Evolutionary conservation across 2,888 invertebrate species (phyloP).

Genomic region (Achlya flavicornis): DNA sequence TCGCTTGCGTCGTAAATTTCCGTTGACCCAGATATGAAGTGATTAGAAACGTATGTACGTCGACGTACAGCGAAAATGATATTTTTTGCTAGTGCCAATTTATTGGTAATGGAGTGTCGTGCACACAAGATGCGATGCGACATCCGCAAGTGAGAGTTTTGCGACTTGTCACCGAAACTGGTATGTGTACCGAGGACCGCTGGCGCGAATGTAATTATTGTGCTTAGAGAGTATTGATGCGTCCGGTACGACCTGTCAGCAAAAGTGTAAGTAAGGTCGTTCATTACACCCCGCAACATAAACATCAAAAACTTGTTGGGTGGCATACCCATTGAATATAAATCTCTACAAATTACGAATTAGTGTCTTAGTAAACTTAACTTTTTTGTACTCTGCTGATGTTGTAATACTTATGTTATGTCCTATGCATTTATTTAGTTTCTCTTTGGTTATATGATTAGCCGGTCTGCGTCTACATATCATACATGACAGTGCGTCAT

Average conservation of each 20-base stretch:
- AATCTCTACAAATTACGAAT: neutral
- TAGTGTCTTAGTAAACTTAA: neutral
- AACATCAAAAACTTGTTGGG: slow-evolving; percentile 33
- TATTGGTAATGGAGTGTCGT: slow-evolving; percentile 71
- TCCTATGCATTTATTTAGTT: slow-evolving; percentile 5
- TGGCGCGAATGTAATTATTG: slow-evolving; percentile 69
- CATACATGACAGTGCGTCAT: slow-evolving; percentile 5
- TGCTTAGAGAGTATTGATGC: slow-evolving; percentile 68
- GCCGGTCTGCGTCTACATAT: slow-evolving; percentile 5
- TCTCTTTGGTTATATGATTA: slow-evolving; percentile 8
- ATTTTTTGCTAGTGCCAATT: slow-evolving; percentile 79
- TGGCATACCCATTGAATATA: slow-evolving; percentile 16
- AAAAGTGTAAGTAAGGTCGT: slow-evolving; percentile 72
- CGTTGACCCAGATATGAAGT: slow-evolving; percentile 80
- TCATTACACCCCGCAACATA: slow-evolving; percentile 60
- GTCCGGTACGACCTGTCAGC: slow-evolving; percentile 66
- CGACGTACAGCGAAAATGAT: slow-evolving; percentile 72
- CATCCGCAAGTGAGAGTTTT: slow-evolving; percentile 82
- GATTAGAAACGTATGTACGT: slow-evolving; percentile 77
- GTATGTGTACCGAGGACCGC: slow-evolving; percentile 65
- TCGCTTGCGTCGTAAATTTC: slow-evolving; percentile 75
- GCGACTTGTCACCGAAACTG: slow-evolving; percentile 79
- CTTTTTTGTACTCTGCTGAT: neutral
- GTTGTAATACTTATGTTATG: slow-evolving; percentile 9
- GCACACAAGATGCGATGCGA: slow-evolving; percentile 72